Conservation (phyloP, 1,140 invertebrate species). For the Camponotus floridanus region DNA sequence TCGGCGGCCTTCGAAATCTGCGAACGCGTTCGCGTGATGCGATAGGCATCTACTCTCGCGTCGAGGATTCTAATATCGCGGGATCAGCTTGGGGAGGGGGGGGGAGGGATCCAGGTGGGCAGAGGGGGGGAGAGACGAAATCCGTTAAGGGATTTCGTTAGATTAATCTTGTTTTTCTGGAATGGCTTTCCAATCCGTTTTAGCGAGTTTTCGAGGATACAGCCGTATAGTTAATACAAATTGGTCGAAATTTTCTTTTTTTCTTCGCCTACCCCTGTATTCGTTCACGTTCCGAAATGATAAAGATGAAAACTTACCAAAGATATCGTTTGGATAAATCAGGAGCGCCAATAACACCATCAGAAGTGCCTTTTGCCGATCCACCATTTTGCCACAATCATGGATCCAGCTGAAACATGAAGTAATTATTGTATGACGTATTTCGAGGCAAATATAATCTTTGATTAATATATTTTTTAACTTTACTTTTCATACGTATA, state of each 20-base stretch:
- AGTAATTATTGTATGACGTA: not conserved
- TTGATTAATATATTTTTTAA: not conserved
- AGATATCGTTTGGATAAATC: constrained; percentile 81
- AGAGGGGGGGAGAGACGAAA: not conserved
- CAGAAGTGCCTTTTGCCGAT: constrained; percentile 76
- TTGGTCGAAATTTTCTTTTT: not conserved
- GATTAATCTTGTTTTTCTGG: constrained; percentile 48
- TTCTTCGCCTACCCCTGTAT: not conserved
- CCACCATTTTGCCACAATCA: constrained; percentile 80
- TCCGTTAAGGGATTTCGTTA: constrained; percentile 22
- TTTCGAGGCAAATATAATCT: not conserved
- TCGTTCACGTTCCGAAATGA: not conserved
- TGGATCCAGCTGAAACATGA: constrained; percentile 76
- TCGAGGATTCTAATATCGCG: constrained; percentile 31
- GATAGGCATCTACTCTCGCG: constrained; percentile 39
- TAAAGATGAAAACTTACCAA: constrained; percentile 74
- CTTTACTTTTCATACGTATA: not conserved
- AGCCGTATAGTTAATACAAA: not conserved
- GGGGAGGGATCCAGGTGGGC: too few relatives aligned
- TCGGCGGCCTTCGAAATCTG: constrained; percentile 61
- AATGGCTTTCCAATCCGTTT: not conserved
- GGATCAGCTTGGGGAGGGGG: not conserved
- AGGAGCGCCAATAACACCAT: constrained; percentile 79
- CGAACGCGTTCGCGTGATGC: constrained; percentile 13
- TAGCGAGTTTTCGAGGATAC: not conserved